Base-by-base conservation (phyloP, 2,888 invertebrate species). In the Luffia ferchaultella region DNA sequence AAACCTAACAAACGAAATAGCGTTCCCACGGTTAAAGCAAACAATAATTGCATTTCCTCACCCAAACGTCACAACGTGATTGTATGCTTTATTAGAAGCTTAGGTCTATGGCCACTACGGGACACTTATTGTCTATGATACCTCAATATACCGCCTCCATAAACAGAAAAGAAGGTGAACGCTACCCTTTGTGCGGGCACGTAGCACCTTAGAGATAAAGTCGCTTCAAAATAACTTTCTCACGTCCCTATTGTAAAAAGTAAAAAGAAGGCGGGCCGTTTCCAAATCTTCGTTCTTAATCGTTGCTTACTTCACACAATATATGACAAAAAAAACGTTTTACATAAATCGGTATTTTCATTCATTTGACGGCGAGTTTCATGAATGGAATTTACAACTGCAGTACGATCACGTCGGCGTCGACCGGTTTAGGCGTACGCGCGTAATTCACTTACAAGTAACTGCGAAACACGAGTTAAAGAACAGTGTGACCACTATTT, bases 201-300 rank as follows among this genome's bases (percentile, higher is more conserved):
- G 78, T 78, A 77, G 71, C 61, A 57, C 61, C 60, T 62, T 61
- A 62, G 63, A 69, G 72, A 71, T 71, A 68, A 67, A 69, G 70
- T 69, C 67, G 62, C 64, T 67, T 67, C 67, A 67, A 67, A 71
- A 69, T 70, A 63, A 73, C 69, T 71, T 78, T 82, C 82, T 82
- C 82, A 82, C 82, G 82, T 79, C 72, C 68, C 69, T 63, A 73
- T 76, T 75, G 76, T 79, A 75, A 76, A 78, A 65, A 73, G 64
- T 64, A 68, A 62, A 66, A 65, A 61, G 59, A 62, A 67, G 67
- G 74, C 71, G 67, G 65, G 65, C 67, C 67, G 73, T 74, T 75
- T 73, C 73, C n/a, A n/a, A n/a, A n/a, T n/a, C n/a, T n/a, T n/a
- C n/a, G n/a, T n/a, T n/a, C n/a, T n/a, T n/a, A n/a, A n/a, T n/a